These are phyloP conservation scores for Papilio aristodemus DNA, from an alignment of 1,140 invertebrate genomes.

Conservation along the genomic window DNA sequence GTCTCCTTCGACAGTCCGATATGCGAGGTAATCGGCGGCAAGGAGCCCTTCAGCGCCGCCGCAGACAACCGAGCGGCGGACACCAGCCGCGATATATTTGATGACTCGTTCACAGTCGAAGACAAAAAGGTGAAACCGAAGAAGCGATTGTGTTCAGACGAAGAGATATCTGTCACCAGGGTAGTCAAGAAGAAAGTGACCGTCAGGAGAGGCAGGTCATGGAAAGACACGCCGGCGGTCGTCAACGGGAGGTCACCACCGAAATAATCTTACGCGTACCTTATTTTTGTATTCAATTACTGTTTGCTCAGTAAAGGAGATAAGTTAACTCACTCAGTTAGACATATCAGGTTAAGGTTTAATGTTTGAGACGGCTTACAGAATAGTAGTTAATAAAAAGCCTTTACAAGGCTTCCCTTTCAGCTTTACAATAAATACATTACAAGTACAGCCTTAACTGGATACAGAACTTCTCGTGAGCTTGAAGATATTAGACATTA, in stretches of 20 bases:
- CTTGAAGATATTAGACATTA: not conserved
- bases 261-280: constrained; percentile 43
- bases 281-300: constrained; percentile 22
- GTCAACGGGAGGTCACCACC: constrained; percentile 62
- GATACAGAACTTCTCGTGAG: not conserved
- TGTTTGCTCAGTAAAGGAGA: not conserved
- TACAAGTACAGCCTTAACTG: not conserved
- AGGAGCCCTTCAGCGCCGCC: constrained; percentile 39
- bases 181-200: constrained; percentile 62
- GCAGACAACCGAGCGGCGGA: constrained; percentile 45
- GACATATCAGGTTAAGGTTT: not conserved
- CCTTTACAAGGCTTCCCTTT: not conserved
- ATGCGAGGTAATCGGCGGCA: constrained; percentile 59
- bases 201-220: constrained; percentile 55
- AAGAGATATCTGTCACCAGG: constrained; percentile 57
- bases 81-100: constrained; percentile 70
- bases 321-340: not conserved
- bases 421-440: not conserved
- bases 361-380: not conserved
- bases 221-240: constrained; percentile 59
- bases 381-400: not conserved
- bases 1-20: constrained; percentile 72
- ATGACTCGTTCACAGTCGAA: constrained; percentile 66
- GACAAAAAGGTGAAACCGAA: constrained; percentile 58
- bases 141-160: constrained; percentile 55